phyloP scores from a whole-genome alignment of 2,888 invertebrate genomes.

The Chirona hameri region DNA sequence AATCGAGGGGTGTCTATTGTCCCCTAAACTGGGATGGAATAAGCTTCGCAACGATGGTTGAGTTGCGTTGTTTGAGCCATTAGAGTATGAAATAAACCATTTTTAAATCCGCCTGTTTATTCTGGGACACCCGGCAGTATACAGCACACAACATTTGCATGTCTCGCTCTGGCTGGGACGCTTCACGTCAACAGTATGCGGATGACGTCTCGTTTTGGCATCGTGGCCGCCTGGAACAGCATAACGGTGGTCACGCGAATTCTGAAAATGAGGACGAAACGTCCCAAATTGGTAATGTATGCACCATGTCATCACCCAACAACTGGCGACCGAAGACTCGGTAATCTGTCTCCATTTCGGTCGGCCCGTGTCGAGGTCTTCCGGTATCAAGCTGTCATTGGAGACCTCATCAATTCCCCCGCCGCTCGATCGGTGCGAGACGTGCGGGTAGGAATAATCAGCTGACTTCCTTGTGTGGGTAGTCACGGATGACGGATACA shows the following conservation, averaged over 20 bases:
- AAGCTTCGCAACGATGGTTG: too few species aligned
- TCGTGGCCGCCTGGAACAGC: too few species aligned
- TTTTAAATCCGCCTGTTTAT: too few species aligned
- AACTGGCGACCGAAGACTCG: background rate
- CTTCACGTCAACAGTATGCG: too few species aligned
- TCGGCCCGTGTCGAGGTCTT: background rate
- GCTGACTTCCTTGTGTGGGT: background rate
- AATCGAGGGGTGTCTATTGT: too few species aligned
- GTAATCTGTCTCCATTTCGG: background rate
- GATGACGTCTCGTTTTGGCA: too few species aligned
- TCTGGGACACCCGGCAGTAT: too few species aligned
- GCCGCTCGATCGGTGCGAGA: background rate
- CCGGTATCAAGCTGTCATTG: background rate
- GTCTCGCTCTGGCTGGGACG: too few species aligned
- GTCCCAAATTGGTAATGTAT: background rate
- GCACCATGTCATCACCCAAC: background rate
- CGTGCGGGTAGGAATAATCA: background rate
- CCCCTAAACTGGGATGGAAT: too few species aligned
- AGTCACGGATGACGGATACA: background rate
- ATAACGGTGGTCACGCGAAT: background rate
- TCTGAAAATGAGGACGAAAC: background rate
- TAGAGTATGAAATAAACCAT: too few species aligned
- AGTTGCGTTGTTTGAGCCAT: too few species aligned
- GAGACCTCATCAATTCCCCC: background rate
- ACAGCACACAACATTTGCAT: too few species aligned